Percentiles rank a stretch among this genome's conserved stretches.
phyloP scores from a whole-genome alignment of 2,888 invertebrate species.

The Pyrochroa serraticornis region DNA sequence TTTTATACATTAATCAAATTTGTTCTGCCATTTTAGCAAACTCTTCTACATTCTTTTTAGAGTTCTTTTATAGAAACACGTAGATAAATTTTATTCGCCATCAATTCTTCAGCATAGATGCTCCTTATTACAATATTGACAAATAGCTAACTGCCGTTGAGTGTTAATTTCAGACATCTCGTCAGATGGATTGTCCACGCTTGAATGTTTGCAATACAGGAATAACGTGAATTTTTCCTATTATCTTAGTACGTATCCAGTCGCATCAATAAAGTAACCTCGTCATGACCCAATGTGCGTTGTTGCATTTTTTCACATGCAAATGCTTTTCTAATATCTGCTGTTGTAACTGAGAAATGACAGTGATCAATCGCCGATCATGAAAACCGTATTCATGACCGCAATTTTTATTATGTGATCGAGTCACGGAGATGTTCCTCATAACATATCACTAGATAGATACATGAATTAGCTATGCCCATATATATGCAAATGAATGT shows the following conservation, averaged over 20 bases:
- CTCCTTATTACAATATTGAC: too few species aligned
- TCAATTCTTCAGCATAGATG: too few species aligned
- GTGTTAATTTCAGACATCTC: too few species aligned
- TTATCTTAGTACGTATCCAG: not conserved
- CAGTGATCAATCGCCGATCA: conserved; percentile 43
- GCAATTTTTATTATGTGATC: conserved; percentile 31
- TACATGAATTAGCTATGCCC: conserved; percentile 16
- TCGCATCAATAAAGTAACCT: conserved; percentile 29
- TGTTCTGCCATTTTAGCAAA: too few species aligned
- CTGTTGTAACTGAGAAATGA: conserved; percentile 35
- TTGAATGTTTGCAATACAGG: too few species aligned
- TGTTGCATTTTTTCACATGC: conserved; percentile 27
- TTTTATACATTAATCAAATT: too few species aligned
- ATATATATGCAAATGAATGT: conserved; percentile 22
- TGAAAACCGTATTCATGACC: conserved; percentile 32
- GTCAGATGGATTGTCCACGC: too few species aligned
- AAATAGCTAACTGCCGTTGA: too few species aligned
- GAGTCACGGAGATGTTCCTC: conserved; percentile 28
- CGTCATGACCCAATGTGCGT: conserved; percentile 18
- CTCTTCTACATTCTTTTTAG: too few species aligned
- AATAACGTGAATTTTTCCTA: too few species aligned
- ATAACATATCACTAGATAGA: conserved; percentile 7
- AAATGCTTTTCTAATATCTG: conserved; percentile 37
- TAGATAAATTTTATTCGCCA: too few species aligned
- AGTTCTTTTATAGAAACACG: too few species aligned